phyloP scores from a whole-genome alignment of 2,113 vertebrate genomes.

The Sprattus sprattus region DNA sequence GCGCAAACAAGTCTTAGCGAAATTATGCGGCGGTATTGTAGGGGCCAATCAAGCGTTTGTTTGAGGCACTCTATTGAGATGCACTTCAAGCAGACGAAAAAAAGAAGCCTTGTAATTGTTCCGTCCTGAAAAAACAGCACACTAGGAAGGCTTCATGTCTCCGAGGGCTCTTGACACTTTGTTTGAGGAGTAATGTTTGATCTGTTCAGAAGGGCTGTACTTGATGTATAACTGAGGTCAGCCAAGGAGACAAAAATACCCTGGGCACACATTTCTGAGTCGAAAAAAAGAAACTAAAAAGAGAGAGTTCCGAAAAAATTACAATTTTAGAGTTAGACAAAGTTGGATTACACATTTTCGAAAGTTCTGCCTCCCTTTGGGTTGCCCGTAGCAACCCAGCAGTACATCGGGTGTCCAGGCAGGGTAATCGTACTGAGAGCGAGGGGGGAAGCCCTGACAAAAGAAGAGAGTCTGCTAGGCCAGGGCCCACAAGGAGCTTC shows the following conservation, averaged over 20 bases:
- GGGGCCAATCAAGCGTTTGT: constrained; percentile 18
- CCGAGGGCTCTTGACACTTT: constrained; percentile 3
- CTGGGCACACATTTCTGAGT: background rate
- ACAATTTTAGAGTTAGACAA: background rate
- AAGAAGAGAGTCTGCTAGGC: background rate
- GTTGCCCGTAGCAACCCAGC: background rate
- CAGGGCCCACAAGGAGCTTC: background rate
- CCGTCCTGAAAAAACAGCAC: background rate
- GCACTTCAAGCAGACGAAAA: background rate
- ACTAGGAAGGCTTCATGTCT: background rate
- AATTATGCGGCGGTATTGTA: constrained; percentile 9
- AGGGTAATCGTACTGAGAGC: background rate
- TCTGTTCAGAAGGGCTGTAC: background rate
- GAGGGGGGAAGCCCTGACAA: background rate
- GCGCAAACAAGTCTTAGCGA: constrained; percentile 22
- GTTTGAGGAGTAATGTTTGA: constrained; percentile 16
- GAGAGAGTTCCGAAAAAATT: background rate
- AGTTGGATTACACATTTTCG: background rate
- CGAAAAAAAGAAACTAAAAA: background rate
- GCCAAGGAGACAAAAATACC: background rate
- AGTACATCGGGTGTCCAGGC: background rate
- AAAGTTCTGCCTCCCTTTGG: background rate
- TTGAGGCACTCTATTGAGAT: background rate
- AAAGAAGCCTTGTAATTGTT: constrained; percentile 10
- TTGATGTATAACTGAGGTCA: constrained; percentile 4